Conservation (phyloP, 2,888 invertebrate species). For the Lypha dubia region DNA sequence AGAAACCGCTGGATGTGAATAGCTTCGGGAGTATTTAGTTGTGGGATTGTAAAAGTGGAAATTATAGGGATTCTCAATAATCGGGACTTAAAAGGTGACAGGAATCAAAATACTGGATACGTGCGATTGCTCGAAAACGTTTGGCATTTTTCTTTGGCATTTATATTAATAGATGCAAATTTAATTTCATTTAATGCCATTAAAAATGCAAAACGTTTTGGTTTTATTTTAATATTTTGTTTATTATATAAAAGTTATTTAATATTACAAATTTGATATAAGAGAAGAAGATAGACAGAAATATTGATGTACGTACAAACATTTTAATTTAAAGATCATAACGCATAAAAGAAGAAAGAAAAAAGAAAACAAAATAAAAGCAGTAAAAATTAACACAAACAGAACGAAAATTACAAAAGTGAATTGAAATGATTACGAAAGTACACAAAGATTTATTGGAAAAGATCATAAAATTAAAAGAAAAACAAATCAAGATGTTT, state of each 20-base stretch:
- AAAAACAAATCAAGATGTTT: neutral
- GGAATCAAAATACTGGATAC: slow-evolving; percentile 82
- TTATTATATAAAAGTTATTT: slow-evolving; percentile 58
- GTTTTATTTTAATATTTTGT: slow-evolving; percentile 42
- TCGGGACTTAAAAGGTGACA: slow-evolving; percentile 76
- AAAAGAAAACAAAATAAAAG: neutral
- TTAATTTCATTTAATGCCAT: slow-evolving; percentile 1
- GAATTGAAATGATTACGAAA: slow-evolving; percentile 52
- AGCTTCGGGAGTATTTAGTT: slow-evolving; percentile 41
- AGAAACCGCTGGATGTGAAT: slow-evolving; percentile 64
- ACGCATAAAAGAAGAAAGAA: slow-evolving; percentile 36
- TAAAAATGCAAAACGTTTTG: slow-evolving; percentile 61
- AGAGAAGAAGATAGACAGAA: slow-evolving; percentile 49
- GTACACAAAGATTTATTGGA: slow-evolving; percentile 18
- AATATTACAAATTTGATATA: slow-evolving; percentile 43
- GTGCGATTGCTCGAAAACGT: slow-evolving; percentile 82
- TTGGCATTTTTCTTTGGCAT: slow-evolving; percentile 82
- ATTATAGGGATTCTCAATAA: slow-evolving; percentile 73
- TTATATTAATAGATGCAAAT: slow-evolving; percentile 68
- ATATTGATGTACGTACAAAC: slow-evolving; percentile 62
- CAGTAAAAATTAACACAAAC: neutral
- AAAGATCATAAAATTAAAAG: slow-evolving; percentile 15
- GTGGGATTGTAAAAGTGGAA: slow-evolving; percentile 38
- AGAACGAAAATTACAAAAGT: slow-evolving; percentile 37
- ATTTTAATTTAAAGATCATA: slow-evolving; percentile 43